Base-by-base conservation (phyloP, 1,140 invertebrate genomes). In the Vanessa tameamea region DNA sequence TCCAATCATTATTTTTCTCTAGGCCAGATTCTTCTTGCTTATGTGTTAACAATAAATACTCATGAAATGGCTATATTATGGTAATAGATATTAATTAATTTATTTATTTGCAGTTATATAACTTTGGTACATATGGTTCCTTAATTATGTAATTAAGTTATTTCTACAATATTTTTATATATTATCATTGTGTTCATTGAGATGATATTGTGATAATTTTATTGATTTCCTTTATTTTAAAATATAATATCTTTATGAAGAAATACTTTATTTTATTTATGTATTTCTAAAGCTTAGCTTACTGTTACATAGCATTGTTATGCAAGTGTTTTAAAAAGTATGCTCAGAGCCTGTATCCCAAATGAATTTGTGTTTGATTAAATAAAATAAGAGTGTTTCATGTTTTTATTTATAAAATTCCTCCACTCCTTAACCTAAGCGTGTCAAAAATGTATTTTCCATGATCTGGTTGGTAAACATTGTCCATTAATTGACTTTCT, bases 401-500 rank as follows among this genome's bases (percentile, higher is more conserved):
- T 37, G 14, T 37, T 2, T 15, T 61, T 61, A 31, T 59, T 77
- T 73, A 82, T 47, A 82, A 75, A 53, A 76, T 76, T 23, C 73
- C 78, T 16, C 84, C 84, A 78, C 82, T 88, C 76, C 78, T 86
- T 75, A 88, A 79, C 72, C 80, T 85, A 59, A 92, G 75, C 20
- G 83, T 88, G 69, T 91, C 89, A 76, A 88, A 85, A 64, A 92
- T 91, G 76, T 85, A 92, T 70, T 85, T 87, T 1, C 81, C 79
- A 83, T 87, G 78, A 73, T 89, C 85, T 72, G 75, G 75, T 72
- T 84, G 83, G 43, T 91, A 91, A 15, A 76, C 82, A 83, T 84
- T 85, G 64, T 90, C 75, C 53, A 87, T 73, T 73, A 93, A 79
- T 69, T 93, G 92, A 20, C 86, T 87, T 76, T 93, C 88, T 64